These are phyloP conservation scores for Orycteropus afer DNA, from an alignment of 2,113 vertebrate genomes.

Conservation along the genomic window DNA sequence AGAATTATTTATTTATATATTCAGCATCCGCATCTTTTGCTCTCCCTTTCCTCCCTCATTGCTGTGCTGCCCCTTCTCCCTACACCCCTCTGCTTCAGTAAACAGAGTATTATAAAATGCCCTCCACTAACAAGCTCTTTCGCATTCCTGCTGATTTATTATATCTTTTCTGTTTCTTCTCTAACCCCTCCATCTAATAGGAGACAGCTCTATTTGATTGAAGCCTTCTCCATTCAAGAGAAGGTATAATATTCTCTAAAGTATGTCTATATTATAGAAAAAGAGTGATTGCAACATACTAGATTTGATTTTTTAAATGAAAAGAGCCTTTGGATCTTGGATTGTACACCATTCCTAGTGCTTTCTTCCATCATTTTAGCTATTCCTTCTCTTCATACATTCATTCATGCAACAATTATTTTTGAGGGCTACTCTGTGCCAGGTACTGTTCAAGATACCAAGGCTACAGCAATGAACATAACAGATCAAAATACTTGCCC, in stretches of 20 bases:
- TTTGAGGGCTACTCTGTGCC: background rate
- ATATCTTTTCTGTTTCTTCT: background rate
- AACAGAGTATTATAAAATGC: background rate
- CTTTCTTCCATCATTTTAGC: background rate
- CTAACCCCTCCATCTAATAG: background rate
- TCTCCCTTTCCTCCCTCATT: background rate
- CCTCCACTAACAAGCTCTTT: background rate
- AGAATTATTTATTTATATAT: background rate
- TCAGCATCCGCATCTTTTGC: background rate
- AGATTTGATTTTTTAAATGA: background rate
- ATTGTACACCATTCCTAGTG: background rate
- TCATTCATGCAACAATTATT: constrained; percentile 2
- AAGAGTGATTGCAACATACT: background rate
- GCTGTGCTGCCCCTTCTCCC: background rate
- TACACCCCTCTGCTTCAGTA: background rate
- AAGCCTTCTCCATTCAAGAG: background rate
- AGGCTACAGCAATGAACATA: background rate
- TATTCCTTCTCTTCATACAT: background rate
- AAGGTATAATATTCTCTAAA: background rate
- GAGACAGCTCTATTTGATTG: background rate
- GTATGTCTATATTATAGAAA: background rate
- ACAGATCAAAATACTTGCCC: background rate
- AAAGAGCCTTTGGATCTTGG: background rate
- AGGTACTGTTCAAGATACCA: background rate
- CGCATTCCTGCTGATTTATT: background rate